phyloP scores from a whole-genome alignment of 2,888 invertebrate genomes.

The Drosophila pegasa region DNA sequence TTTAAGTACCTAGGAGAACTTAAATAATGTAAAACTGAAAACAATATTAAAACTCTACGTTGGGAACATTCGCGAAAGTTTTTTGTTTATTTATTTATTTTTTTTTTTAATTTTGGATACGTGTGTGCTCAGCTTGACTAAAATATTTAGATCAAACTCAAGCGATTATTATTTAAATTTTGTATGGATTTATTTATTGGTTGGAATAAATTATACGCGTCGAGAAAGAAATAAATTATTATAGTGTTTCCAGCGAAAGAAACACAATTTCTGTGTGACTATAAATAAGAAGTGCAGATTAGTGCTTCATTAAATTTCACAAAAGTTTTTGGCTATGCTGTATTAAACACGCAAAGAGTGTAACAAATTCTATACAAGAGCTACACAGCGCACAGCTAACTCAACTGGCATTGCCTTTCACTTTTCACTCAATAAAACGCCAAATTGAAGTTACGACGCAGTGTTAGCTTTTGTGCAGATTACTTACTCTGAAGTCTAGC shows the following conservation, averaged over 20 bases:
- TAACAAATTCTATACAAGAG: constrained; percentile 69
- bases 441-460: constrained; percentile 31
- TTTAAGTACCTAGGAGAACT: not conserved
- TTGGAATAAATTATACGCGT: not conserved
- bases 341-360: constrained; percentile 73
- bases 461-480: constrained; percentile 1
- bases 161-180: not conserved
- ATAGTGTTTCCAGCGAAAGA: constrained; percentile 27
- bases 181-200: not conserved
- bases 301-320: constrained; percentile 54
- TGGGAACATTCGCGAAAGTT: no score
- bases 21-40: not conserved
- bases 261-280: constrained; percentile 25
- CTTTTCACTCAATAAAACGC: constrained; percentile 64
- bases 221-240: not conserved
- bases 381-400: constrained; percentile 37
- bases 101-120: no score
- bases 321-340: constrained; percentile 47
- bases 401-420: constrained; percentile 58
- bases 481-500: constrained; percentile 13
- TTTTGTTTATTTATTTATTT: no score
- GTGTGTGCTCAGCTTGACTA: not conserved
- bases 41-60: no score
- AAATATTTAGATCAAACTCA: not conserved
- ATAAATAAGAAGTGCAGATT: constrained; percentile 47